A percentile compares a stretch with the other conserved stretches of the same genome.
Conservation (phyloP, 2,797 vertebrate species). For the Neosilurus hyrtlii region DNA sequence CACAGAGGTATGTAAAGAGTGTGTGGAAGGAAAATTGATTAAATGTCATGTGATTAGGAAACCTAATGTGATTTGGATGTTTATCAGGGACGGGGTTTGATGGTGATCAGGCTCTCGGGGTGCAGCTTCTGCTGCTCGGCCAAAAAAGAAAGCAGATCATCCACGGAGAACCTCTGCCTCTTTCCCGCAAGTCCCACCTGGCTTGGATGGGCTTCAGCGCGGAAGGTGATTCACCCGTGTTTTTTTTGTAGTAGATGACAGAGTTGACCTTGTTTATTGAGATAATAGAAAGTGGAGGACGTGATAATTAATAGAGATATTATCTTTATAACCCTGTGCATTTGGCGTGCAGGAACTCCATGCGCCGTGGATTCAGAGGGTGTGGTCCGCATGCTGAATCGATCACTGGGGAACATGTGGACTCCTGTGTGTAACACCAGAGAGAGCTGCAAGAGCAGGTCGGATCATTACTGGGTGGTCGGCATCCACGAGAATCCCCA, state of each 20-base stretch:
- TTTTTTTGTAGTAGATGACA: neutral
- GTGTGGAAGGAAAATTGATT: neutral
- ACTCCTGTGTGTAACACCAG: conserved; percentile 85
- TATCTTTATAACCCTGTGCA: neutral
- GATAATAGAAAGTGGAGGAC: neutral
- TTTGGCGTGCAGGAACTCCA: conserved; percentile 79
- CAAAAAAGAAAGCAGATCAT: conserved; percentile 77
- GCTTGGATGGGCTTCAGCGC: conserved; percentile 90
- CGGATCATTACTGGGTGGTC: conserved; percentile 94
- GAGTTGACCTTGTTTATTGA: too few species aligned
- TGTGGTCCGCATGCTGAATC: conserved; percentile 84
- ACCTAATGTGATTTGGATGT: neutral
- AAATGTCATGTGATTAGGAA: neutral
- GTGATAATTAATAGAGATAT: neutral
- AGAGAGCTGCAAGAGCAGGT: conserved; percentile 90
- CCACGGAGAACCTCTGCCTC: conserved; percentile 80
- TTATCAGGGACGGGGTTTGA: conserved; percentile 82
- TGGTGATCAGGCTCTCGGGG: conserved; percentile 88
- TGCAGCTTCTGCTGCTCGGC: conserved; percentile 86
- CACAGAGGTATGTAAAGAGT: conserved; percentile 79
- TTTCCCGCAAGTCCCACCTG: conserved; percentile 81
- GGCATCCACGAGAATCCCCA: conserved; percentile 91
- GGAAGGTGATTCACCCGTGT: conserved; percentile 77
- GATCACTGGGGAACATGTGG: conserved; percentile 86
- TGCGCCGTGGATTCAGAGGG: conserved; percentile 89